Conservation (phyloP, 2,113 vertebrate genomes). For the Phalacrocorax brasilianus region DNA sequence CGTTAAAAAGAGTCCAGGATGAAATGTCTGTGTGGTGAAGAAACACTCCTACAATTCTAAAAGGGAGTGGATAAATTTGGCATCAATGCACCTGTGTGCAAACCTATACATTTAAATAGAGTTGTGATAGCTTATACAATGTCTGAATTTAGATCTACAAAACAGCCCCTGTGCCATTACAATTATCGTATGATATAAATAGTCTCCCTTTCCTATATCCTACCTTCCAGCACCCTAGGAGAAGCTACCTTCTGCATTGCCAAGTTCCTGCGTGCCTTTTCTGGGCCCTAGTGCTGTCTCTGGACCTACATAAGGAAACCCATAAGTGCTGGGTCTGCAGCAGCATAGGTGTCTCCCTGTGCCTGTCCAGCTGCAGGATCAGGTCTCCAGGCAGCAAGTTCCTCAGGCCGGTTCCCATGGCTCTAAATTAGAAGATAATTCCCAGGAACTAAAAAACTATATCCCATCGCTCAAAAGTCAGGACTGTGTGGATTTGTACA, state of each 20-base stretch:
- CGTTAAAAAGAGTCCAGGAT: neutral
- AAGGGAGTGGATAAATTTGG: neutral
- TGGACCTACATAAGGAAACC: neutral
- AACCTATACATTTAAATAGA: neutral
- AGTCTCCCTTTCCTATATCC: neutral
- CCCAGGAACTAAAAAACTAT: neutral
- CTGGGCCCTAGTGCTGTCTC: neutral
- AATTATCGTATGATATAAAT: neutral
- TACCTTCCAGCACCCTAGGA: neutral
- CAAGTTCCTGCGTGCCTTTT: rapidly evolving
- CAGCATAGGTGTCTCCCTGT: neutral
- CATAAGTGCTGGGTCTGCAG: neutral
- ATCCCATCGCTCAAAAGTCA: neutral
- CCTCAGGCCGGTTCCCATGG: rapidly evolving
- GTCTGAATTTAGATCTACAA: neutral
- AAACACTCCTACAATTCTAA: neutral
- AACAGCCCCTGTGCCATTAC: neutral
- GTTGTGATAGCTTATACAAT: neutral
- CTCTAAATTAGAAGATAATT: neutral
- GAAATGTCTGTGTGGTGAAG: neutral
- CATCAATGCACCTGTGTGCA: neutral
- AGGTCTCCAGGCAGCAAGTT: neutral
- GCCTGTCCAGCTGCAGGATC: neutral
- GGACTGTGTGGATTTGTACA: neutral
- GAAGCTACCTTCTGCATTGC: neutral